Evolutionary conservation across 2,888 invertebrate species (phyloP).

Genomic region (Dilophus febrilis): DNA sequence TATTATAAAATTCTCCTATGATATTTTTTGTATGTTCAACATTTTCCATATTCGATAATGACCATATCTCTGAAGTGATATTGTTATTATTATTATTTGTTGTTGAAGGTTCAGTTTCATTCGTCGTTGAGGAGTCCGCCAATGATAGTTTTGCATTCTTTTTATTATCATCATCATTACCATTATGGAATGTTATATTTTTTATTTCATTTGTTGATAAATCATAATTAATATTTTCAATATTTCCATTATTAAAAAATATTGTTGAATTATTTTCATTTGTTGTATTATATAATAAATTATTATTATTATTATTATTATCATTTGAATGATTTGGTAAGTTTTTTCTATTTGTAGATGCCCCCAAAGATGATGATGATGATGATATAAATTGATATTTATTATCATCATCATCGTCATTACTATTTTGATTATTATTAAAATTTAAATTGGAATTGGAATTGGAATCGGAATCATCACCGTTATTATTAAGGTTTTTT

Average conservation of each 20-base stretch:
- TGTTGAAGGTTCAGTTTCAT: slow-evolving; percentile 1
- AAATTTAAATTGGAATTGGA: not conserved
- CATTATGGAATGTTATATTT: slow-evolving; percentile 1
- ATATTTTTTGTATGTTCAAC: slow-evolving; percentile 10
- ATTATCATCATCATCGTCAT: not conserved
- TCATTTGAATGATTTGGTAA: not conserved
- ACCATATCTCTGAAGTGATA: slow-evolving; percentile 20
- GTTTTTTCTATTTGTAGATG: too few relatives aligned
- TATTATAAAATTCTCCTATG: slow-evolving; percentile 3
- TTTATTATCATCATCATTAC: not conserved
- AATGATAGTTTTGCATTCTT: slow-evolving; percentile 1
- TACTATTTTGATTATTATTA: not conserved
- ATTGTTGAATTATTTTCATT: not conserved
- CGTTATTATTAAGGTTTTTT: too few relatives aligned
- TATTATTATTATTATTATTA: not conserved
- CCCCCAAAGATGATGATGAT: too few relatives aligned
- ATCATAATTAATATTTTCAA: slow-evolving; percentile 7
- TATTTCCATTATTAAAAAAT: not conserved
- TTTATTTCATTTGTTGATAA: slow-evolving; percentile 9
- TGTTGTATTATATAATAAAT: not conserved
- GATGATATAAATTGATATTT: too few relatives aligned
- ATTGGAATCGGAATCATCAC: too few relatives aligned
- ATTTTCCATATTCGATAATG: slow-evolving; percentile 22
- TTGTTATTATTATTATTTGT: not conserved
- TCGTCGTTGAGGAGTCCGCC: not conserved